Evolutionary conservation across 2,113 vertebrate species (phyloP), one percentile per base, ranked within the genome.

Genomic region (Esox niger): DNA sequence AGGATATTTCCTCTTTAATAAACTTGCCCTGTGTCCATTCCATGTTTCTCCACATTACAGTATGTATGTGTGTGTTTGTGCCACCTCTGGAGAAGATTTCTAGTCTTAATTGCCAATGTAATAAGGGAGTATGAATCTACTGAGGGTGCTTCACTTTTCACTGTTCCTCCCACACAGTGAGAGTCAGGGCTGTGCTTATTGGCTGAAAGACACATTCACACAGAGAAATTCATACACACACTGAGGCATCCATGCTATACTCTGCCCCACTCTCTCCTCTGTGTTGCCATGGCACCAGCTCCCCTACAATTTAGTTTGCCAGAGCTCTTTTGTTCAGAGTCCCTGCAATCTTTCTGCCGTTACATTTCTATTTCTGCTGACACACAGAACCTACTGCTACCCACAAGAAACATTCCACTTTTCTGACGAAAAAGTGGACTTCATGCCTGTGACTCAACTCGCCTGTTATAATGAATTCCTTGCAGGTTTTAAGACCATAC

Each of bases 261-360:
- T 68, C 55, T 62, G 84, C 82, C 77, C 47, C 2, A 15, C 17
- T 43, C 38, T 17, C 10, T 17, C n/a, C 35, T 26, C 47, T 49
- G 30, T 25, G 68, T 75, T 75, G 69, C 85, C 79, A 87, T 88
- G 70, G 83, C 58, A 87, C 85, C 79, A 2, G 65, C 60, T 83
- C 74, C 57, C 79, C 79, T 79, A 69, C 78, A 80, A 82, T 88
- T 86, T 80, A 80, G 77, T 88, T 85, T 80, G 47, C 70, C 64
- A n/a, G 21, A 30, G 60, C 80, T 38, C 35, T 76, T 84, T 85
- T 87, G 75, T 86, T 47, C 33, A 35, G 30, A 29, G 13, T 65
- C 3, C 46, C 64, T 23, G 52, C 52, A 56, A 21, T 68, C 32
- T 68, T 68, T 31, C 49, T 55, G 27, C 17, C 17, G 21, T 20